Evolutionary conservation across 2,113 vertebrate genomes (phyloP).

Genomic region (Crotalus helleri): DNA sequence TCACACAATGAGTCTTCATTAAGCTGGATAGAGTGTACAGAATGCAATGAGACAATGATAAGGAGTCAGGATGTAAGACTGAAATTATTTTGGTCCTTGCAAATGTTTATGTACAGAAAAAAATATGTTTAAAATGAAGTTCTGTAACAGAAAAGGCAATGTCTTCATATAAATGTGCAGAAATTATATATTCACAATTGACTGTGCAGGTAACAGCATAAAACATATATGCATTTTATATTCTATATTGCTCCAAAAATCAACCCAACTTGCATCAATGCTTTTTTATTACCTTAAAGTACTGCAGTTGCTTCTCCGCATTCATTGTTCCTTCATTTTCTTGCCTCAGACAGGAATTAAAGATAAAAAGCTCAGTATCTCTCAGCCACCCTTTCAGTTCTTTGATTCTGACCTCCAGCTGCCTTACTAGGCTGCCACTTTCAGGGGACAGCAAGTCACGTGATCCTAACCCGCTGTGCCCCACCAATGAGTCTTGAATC

Average conservation of each 20-base stretch:
- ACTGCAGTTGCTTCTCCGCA: conserved; percentile 83
- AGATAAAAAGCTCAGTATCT: conserved; percentile 97
- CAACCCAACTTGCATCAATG: conserved; percentile 56
- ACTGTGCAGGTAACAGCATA: conserved; percentile 44
- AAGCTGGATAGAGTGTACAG: background rate
- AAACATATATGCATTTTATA: conserved; percentile 56
- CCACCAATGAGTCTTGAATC: conserved; percentile 72
- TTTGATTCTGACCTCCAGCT: conserved; percentile 93
- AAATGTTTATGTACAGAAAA: background rate
- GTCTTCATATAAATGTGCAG: conserved; percentile 5
- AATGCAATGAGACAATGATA: background rate
- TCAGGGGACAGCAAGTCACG: conserved; percentile 86
- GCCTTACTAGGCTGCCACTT: conserved; percentile 86
- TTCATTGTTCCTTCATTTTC: conserved; percentile 79
- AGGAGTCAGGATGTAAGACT: conserved; percentile 18
- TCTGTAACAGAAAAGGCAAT: background rate
- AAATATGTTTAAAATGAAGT: conserved; percentile 2
- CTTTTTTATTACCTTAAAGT: conserved; percentile 90
- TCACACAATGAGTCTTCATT: background rate
- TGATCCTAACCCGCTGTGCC: conserved; percentile 68
- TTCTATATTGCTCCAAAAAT: conserved; percentile 64
- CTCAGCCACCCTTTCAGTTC: conserved; percentile 95
- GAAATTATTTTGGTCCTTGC: conserved; percentile 4
- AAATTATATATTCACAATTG: conserved; percentile 44
- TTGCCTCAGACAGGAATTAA: conserved; percentile 92